phyloP scores from a whole-genome alignment of 2,113 vertebrate genomes.

The Phylloscopus trochiloides region DNA sequence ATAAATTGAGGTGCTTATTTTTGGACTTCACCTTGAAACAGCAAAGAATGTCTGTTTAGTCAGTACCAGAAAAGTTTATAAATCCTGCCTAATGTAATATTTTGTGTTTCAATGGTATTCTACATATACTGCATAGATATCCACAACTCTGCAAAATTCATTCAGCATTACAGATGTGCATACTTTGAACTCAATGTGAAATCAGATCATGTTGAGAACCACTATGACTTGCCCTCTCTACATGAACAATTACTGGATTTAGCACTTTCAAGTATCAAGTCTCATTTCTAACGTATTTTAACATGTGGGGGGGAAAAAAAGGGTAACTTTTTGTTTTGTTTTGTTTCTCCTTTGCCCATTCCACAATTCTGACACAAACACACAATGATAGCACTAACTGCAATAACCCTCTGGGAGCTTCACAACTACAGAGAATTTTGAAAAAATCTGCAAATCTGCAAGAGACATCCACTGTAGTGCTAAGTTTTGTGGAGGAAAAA shows the following conservation, averaged over 20 bases:
- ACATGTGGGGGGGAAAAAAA: neutral
- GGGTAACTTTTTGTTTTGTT: neutral
- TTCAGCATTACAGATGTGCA: neutral
- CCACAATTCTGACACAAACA: neutral
- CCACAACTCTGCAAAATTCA: neutral
- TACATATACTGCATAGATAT: neutral
- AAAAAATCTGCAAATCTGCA: neutral
- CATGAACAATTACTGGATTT: neutral
- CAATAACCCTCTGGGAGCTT: neutral
- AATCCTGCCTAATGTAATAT: neutral
- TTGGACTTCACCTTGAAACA: conserved; percentile 26
- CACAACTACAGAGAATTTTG: neutral
- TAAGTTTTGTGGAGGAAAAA: neutral
- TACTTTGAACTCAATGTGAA: neutral
- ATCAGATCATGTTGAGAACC: neutral
- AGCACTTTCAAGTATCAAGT: neutral
- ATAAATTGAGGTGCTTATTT: conserved; percentile 25
- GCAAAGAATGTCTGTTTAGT: neutral
- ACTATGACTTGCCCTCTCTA: neutral
- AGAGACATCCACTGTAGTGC: neutral
- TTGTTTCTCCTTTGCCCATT: neutral
- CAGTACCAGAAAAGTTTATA: neutral
- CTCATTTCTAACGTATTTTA: neutral
- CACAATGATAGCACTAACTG: neutral
- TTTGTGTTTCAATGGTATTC: neutral